Base-by-base conservation (phyloP, 2,113 vertebrate species). In the Bos indicus region DNA sequence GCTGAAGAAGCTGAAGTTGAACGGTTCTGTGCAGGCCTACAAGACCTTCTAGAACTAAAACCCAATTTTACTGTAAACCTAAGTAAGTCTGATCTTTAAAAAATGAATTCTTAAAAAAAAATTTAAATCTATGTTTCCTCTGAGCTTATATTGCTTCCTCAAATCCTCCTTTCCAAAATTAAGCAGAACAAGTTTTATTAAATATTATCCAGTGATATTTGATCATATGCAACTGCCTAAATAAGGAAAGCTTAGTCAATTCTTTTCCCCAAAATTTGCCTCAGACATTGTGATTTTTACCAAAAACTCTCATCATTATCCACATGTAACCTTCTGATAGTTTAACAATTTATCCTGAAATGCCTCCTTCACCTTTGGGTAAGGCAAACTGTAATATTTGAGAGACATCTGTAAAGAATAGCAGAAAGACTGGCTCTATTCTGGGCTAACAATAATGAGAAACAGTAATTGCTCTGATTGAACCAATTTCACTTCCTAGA, bases 381-480 rank as follows among this genome's bases (percentile, higher is more conserved):
- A 80, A 90, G 92, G 26, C 25, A 88, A 88, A 87, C 74, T 81
- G 7, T 28, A 91, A 80, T 51, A 90, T 48, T 78, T 71, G 4
- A 56, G 26, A 74, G 23, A 67, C 4, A 59, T 90, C 80, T 59
- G 36, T 3, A 62, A 95, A 84, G 33, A 96, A 86, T 2, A 94
- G 78, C 54, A 87, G 13, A 89, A 89, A 96, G 71, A 93, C 36
- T 86, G 48, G 43, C 60, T 36, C 71, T 51, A 67, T 43, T 78
- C 30, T 67, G 26, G 13, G 25, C 21, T 71, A 92, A 84, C 43
- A 97, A 97, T 86, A 56, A 83, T 86, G 23, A 96, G 93, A 98
- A 98, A 78, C 33, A 97, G 51, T 95, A 56, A 98, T 84, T 88
- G 93, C 52, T 83, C 88, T 93, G 91, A 91, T 25, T 85, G 56